phyloP scores from a whole-genome alignment of 2,797 vertebrate genomes.

The Brachyrhaphis roseni region DNA sequence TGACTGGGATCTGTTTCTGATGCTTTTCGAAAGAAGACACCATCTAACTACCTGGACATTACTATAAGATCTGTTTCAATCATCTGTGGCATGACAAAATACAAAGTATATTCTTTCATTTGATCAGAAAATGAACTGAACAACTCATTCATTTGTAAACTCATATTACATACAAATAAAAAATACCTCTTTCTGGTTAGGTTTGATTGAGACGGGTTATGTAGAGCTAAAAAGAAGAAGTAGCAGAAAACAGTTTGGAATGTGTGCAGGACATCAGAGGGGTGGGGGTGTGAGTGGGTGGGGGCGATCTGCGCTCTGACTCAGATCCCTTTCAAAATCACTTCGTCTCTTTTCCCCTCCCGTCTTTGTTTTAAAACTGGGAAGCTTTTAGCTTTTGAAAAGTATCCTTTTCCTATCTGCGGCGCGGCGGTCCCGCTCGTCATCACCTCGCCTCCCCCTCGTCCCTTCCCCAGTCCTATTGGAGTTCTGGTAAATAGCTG shows the following conservation, averaged over 20 bases:
- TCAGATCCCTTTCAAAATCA: constrained; percentile 81
- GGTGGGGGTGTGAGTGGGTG: constrained; percentile 15
- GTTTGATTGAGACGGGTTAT: constrained; percentile 35
- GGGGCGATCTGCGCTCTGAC: constrained; percentile 19
- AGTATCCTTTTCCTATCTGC: constrained; percentile 86
- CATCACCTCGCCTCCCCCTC: constrained; percentile 82
- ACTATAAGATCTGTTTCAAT: not conserved
- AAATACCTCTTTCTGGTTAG: constrained; percentile 8
- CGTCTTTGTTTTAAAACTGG: constrained; percentile 87
- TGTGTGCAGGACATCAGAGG: constrained; percentile 63
- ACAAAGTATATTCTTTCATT: not conserved
- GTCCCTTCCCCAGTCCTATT: constrained; percentile 68
- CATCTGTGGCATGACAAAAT: not conserved
- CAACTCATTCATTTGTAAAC: not conserved
- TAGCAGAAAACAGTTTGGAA: constrained; percentile 64
- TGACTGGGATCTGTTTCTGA: not conserved
- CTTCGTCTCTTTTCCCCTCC: constrained; percentile 72
- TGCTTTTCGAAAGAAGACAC: not conserved
- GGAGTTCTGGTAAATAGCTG: constrained; percentile 82
- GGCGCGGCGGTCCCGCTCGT: constrained; percentile 76
- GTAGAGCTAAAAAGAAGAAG: constrained; percentile 30
- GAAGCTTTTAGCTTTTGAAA: constrained; percentile 91
- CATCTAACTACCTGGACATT: not conserved
- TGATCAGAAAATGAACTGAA: not conserved
- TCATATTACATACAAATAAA: not conserved